These are phyloP conservation scores for Microcebus tavaratra DNA, from an alignment of 2,113 vertebrate genomes.

Conservation along the genomic window DNA sequence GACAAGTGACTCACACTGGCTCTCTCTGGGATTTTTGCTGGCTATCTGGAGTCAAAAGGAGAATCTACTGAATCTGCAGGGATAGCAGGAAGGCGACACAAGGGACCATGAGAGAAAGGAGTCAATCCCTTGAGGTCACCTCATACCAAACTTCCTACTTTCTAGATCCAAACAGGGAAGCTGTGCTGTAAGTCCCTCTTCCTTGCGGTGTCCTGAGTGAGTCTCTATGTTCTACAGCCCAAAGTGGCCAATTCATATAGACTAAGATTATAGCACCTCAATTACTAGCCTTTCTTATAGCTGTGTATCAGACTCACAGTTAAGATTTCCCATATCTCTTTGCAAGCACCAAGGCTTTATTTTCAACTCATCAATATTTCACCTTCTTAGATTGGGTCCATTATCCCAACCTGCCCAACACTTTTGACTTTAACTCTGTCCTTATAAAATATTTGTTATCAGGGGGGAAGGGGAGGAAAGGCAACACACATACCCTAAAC, in stretches of 20 bases:
- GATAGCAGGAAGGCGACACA: not conserved
- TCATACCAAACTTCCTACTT: not conserved
- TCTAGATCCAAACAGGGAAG: not conserved
- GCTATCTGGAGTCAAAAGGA: not conserved
- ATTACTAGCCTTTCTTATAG: not conserved
- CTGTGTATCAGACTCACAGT: not conserved
- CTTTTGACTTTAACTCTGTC: not conserved
- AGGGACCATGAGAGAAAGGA: not conserved
- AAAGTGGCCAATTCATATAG: not conserved
- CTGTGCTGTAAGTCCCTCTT: not conserved
- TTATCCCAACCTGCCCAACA: not conserved
- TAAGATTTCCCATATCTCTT: not conserved
- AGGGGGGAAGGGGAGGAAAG: too few species aligned
- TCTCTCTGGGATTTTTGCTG: not conserved
- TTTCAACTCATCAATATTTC: constrained; percentile 18
- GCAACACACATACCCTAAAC: too few species aligned
- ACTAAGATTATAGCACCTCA: not conserved
- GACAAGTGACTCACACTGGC: not conserved
- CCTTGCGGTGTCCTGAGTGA: not conserved
- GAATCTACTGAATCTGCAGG: not conserved
- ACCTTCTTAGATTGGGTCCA: not conserved
- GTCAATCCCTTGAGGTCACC: not conserved
- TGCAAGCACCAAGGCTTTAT: constrained; percentile 19
- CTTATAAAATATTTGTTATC: not conserved
- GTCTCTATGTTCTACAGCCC: not conserved